Evolutionary conservation across 2,113 vertebrate species (phyloP).

Genomic region (Melospiza georgiana): DNA sequence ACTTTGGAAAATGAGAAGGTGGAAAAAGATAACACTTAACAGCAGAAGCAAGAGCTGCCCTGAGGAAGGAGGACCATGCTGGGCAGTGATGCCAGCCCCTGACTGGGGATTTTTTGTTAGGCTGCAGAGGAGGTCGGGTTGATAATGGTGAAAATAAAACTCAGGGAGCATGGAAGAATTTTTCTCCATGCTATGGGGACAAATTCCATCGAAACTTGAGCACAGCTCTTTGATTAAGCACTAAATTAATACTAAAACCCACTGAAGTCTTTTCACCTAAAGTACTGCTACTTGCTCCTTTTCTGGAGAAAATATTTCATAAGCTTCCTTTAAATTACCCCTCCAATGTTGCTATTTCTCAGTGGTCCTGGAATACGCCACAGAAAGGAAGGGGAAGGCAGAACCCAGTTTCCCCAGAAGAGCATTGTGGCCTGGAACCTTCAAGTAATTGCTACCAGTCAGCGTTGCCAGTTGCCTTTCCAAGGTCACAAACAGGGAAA

Average conservation of each 20-base stretch:
- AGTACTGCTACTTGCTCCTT: background rate
- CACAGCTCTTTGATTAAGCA: background rate
- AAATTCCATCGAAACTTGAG: background rate
- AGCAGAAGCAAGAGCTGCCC: background rate
- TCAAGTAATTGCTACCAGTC: background rate
- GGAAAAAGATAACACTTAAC: accelerated
- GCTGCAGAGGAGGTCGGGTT: accelerated
- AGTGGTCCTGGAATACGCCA: background rate
- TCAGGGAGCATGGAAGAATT: background rate
- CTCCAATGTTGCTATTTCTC: background rate
- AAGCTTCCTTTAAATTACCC: background rate
- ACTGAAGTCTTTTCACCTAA: background rate
- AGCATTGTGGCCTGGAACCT: background rate
- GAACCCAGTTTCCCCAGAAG: background rate
- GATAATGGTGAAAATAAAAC: background rate
- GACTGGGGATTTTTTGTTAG: background rate
- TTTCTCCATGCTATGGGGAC: background rate
- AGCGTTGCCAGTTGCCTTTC: background rate
- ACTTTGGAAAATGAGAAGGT: background rate
- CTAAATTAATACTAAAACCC: background rate
- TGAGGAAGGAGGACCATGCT: background rate
- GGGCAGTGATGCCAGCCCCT: background rate
- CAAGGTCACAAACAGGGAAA: background rate
- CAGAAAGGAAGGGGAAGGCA: background rate
- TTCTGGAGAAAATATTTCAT: background rate